Evolutionary conservation across 2,797 vertebrate genomes (phyloP), one percentile per base, ranked within the genome.

Genomic region (Gadopsis bispinosus): DNA sequence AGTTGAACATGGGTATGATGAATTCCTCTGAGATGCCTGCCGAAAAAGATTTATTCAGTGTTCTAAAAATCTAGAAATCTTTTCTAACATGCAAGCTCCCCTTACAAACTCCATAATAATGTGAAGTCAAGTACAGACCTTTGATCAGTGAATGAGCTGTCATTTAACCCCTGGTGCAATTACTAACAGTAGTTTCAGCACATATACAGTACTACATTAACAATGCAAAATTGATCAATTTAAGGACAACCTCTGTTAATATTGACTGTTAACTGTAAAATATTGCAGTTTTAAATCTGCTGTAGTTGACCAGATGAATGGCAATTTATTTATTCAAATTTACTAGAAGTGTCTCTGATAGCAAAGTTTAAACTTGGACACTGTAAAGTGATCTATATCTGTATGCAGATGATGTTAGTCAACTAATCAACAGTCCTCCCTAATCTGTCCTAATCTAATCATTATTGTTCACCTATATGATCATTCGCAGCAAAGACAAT

Each of bases 1-100:
- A 99, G 91, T 96, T 97, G 89, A 99, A 99, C 97, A 99, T 97
- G 16, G 98, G 98, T 3, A 94, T 97, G 87, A 99, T 98, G 58
- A 97, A 99, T 75, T 99, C 97, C 76, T 98, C 96, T 64, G 98
- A 97, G 77, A 99, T 98, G 80, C 98, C 98, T 99, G 83, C 29
- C 69, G 17, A 56, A 61, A 58, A 69, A 66, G 0, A 54, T 2
- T 62, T 4, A 33, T 9, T 3, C 9, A 9, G 0, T 14, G 19
- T 48, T 69, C 0, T 20, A 50, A 76, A 33, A 29, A 26, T 26
- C 26, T 26, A 26, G 26, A 39, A 39, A 39, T 19, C 3, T n/a
- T 41, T 11, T 1, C 20, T 2, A 17, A 67, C 45, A 51, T n/a
- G 39, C 31, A 7, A 22, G 26, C 7, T 61, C 14, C 1, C 19